Base-by-base conservation (phyloP, 2,113 vertebrate genomes). In the Picathartes gymnocephalus region DNA sequence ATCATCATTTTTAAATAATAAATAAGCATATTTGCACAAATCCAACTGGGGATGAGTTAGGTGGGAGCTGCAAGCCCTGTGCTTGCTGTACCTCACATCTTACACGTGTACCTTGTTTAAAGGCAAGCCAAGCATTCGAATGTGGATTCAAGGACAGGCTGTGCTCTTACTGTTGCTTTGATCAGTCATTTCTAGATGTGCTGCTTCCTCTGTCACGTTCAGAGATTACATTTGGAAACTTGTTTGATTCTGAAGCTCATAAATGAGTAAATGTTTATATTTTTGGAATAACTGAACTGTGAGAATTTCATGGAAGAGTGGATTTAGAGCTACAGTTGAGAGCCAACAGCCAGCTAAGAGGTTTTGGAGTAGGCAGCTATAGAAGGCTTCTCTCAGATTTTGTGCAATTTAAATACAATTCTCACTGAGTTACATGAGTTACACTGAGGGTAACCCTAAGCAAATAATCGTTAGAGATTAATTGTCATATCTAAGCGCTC, bases 211-310 rank as follows among this genome's bases (percentile, higher is more conserved):
- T 70, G 56, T 58, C 45, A 37, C 23, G 14, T 78, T 92, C 72
- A 9, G 66, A 37, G 33, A 69, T 71, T 80, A 64, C 74, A 37
- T 86, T 70, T 69, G 60, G 39, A 78, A 73, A 70, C 60, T 66
- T 60, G 51, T 76, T 92, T 81, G 60, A 73, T 88, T 93, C 71
- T 84, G 50, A 91, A 68, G 56, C 40, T 65, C 42, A 68, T 90
- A 92, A 94, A 95, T 91, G 86, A 80, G 80, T 95, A 93, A 94
- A 95, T 80, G 35, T 92, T 97, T 96, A 14, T 90, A 86, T 90
- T 95, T 95, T 90, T 90, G 91, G 58, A 65, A 70, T 88, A 91
- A 94, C 65, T 70, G 54, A 92, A 88, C 54, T 62, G 60, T 18
- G 44, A 86, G 76, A 72, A 62, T 92, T 88, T 92, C 62, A 77